Evolutionary conservation across 2,797 vertebrate species (phyloP).

Genomic region (Sebastes trivittatus): DNA sequence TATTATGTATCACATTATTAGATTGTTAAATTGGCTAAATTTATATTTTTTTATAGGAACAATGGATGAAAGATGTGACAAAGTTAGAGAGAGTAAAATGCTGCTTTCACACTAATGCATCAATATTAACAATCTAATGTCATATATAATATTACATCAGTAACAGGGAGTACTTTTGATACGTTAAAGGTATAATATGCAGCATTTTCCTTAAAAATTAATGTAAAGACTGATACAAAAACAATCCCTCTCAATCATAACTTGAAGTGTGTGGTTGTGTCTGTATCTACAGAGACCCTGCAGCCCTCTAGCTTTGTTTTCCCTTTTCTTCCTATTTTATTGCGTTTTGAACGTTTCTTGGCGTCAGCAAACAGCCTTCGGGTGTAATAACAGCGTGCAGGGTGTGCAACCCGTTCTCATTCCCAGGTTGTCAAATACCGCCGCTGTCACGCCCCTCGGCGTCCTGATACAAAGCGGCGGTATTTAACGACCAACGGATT

Average conservation of each 20-base stretch:
- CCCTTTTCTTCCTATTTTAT: background rate
- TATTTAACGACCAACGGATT: background rate
- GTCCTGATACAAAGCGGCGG: background rate
- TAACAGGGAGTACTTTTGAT: background rate
- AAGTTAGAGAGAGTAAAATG: background rate
- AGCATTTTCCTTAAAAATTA: background rate
- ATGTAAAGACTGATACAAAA: no score
- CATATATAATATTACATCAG: background rate
- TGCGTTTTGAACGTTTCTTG: background rate
- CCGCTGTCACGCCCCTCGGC: background rate
- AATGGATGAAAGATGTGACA: background rate
- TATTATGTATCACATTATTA: background rate
- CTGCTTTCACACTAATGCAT: background rate
- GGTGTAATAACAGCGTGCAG: background rate
- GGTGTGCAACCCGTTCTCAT: background rate
- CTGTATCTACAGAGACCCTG: background rate
- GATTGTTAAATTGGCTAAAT: background rate
- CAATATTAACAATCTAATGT: background rate
- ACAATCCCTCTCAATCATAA: background rate
- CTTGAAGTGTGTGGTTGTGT: background rate
- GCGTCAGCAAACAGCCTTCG: no score
- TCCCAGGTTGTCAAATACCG: background rate
- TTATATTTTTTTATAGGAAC: background rate
- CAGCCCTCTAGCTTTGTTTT: background rate
- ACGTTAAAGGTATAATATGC: background rate